A percentile compares a stretch with the other conserved stretches of the same genome.
These are phyloP conservation scores for Zalophus californianus DNA, from an alignment of 2,797 vertebrate genomes.

Conservation along the genomic window DNA sequence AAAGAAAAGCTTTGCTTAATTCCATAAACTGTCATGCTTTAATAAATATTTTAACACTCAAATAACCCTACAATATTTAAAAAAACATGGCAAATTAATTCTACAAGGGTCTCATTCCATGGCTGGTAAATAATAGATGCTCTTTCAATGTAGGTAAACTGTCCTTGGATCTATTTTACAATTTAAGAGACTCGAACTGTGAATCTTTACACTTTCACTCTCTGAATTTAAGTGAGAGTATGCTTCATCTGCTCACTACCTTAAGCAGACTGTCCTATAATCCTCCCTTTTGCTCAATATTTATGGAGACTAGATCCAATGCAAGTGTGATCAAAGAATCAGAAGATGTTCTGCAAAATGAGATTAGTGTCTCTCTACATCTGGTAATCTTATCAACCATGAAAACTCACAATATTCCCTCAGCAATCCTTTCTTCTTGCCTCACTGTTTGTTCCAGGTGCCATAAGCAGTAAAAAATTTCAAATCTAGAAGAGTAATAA, in stretches of 20 bases:
- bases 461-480: background rate
- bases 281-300: background rate
- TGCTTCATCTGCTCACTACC: background rate
- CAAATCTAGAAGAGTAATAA: background rate
- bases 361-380: background rate
- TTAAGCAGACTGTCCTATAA: background rate
- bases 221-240: constrained; percentile 32
- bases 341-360: background rate
- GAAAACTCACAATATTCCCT: background rate
- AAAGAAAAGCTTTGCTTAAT: constrained; percentile 72
- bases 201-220: constrained; percentile 10
- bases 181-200: constrained; percentile 39
- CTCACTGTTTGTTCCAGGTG: background rate
- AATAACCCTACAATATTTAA: background rate
- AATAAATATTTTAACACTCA: constrained; percentile 76
- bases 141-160: background rate
- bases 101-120: background rate
- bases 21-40: constrained; percentile 58
- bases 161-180: background rate
- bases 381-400: background rate
- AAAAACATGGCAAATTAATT: background rate
- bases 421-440: background rate
- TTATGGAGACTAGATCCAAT: background rate
- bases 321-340: constrained; percentile 18
- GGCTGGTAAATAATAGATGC: background rate